These are phyloP conservation scores for Halocaridina rubra DNA, from an alignment of 2,888 invertebrate genomes.

Conservation along the genomic window DNA sequence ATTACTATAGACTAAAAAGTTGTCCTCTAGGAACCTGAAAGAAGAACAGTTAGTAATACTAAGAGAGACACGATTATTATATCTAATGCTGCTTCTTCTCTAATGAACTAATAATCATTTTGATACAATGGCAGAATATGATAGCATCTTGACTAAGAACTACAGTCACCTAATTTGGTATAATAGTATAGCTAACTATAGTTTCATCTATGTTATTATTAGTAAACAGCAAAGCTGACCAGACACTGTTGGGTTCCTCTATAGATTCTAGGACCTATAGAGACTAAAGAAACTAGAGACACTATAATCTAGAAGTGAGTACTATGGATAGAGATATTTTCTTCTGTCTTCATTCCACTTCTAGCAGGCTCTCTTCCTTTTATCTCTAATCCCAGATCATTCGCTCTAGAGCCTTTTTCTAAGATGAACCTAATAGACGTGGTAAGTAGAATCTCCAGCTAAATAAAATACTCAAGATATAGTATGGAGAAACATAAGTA, in stretches of 20 bases:
- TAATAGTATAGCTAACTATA: conserved; percentile 25
- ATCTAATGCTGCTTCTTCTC: conserved; percentile 23
- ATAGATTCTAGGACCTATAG: conserved; percentile 38
- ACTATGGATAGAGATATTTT: neutral
- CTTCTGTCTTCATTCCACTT: conserved; percentile 12
- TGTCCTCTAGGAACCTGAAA: conserved; percentile 37
- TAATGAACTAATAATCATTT: conserved; percentile 2
- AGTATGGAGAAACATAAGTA: neutral
- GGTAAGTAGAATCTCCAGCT: neutral
- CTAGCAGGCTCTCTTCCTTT: neutral
- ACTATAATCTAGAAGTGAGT: conserved; percentile 34
- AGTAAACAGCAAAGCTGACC: conserved; percentile 10
- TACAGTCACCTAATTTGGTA: conserved; percentile 51
- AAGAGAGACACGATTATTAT: conserved; percentile 11
- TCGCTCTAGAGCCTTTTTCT: conserved; percentile 12
- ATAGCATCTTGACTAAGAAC: conserved; percentile 28
- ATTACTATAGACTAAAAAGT: conserved; percentile 13
- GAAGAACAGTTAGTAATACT: conserved; percentile 24
- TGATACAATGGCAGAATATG: conserved; percentile 21
- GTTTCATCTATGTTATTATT: conserved; percentile 2
- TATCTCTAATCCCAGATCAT: conserved; percentile 40
- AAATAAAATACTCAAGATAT: conserved; percentile 29
- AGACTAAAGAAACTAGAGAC: conserved; percentile 19
- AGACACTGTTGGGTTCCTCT: conserved; percentile 24
- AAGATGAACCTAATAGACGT: neutral